Evolutionary conservation across 2,888 invertebrate genomes (phyloP).

Genomic region (Panorpa germanica): DNA sequence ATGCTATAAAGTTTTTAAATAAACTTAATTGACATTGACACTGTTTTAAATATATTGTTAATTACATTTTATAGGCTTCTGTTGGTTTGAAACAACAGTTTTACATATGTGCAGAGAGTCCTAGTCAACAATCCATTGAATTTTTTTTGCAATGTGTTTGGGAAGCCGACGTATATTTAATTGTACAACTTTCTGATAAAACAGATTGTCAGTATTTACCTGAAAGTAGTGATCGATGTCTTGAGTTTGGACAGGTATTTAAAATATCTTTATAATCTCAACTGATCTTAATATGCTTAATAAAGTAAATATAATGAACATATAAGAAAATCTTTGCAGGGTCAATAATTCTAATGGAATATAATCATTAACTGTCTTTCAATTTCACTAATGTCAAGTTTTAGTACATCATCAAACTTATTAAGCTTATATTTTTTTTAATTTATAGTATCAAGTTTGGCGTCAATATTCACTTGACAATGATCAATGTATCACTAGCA

Average conservation of each 20-base stretch:
- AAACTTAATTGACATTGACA: slow-evolving; percentile 1
- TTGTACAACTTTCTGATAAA: slow-evolving; percentile 54
- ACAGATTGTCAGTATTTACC: slow-evolving; percentile 38
- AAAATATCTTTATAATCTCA: slow-evolving; percentile 7
- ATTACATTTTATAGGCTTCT: slow-evolving; percentile 38
- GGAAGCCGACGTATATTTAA: slow-evolving; percentile 69
- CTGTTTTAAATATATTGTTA: slow-evolving; percentile 4
- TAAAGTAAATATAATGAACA: too few relatives aligned
- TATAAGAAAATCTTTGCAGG: too few relatives aligned
- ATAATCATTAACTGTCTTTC: slow-evolving; percentile 13
- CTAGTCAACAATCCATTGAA: slow-evolving; percentile 17
- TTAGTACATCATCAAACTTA: background rate
- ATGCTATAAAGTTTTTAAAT: slow-evolving; percentile 10
- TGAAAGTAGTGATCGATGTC: slow-evolving; percentile 31
- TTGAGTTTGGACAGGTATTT: slow-evolving; percentile 44
- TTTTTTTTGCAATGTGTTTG: slow-evolving; percentile 83
- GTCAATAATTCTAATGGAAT: too few relatives aligned
- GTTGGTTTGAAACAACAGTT: slow-evolving; percentile 68
- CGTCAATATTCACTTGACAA: slow-evolving; percentile 46
- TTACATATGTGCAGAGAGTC: slow-evolving; percentile 46
- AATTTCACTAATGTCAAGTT: background rate
- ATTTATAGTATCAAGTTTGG: slow-evolving; percentile 45
- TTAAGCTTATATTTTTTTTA: slow-evolving; percentile 1
- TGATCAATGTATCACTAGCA: slow-evolving; percentile 40
- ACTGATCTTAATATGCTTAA: too few relatives aligned